A percentile compares a stretch with the other conserved stretches of the same genome.
phyloP scores from a whole-genome alignment of 2,113 vertebrate species.

The Catharus bicknelli region DNA sequence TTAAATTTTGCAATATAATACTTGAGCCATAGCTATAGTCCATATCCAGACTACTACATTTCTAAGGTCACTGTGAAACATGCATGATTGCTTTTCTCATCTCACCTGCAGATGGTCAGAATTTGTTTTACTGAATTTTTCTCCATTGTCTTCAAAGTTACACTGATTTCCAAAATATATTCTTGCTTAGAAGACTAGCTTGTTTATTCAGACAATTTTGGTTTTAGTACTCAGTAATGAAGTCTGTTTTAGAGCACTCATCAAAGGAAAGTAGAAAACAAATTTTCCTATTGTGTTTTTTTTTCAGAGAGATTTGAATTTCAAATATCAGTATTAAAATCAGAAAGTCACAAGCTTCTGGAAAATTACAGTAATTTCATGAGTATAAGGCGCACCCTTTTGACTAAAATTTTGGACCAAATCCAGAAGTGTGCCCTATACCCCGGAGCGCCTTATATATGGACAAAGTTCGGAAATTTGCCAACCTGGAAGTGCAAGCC shows the following conservation, averaged over 20 bases:
- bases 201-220: background rate
- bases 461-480: too few relatives aligned
- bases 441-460: too few relatives aligned
- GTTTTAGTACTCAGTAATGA: background rate
- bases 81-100: background rate
- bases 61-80: background rate
- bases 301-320: background rate
- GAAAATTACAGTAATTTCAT: background rate
- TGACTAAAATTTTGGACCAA: too few relatives aligned
- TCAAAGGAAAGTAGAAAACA: background rate
- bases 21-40: background rate
- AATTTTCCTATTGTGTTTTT: background rate
- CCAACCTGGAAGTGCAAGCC: too few relatives aligned
- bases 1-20: background rate
- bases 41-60: background rate
- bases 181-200: background rate
- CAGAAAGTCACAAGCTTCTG: background rate
- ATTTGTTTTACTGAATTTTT: background rate
- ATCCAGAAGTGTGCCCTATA: too few relatives aligned
- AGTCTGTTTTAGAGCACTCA: background rate
- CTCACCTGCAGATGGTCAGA: background rate
- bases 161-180: background rate
- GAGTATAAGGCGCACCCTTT: too few relatives aligned
- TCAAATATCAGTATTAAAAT: background rate
- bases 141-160: background rate